Conservation (phyloP, 1,140 invertebrate genomes). For the Drosophila lowei region DNA sequence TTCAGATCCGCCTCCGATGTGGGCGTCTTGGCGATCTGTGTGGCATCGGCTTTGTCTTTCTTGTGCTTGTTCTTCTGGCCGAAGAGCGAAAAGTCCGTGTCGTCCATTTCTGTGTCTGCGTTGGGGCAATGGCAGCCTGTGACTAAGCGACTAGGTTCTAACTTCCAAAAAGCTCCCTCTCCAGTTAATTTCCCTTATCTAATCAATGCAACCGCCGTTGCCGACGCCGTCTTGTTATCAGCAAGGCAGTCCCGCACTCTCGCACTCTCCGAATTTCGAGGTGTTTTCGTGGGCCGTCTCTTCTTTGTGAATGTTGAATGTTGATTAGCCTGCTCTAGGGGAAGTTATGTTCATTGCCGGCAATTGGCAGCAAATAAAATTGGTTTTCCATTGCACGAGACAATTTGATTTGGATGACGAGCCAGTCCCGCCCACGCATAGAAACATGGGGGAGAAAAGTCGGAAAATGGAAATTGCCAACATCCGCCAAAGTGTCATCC, state of each 20-base stretch:
- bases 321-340: constrained; percentile 68
- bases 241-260: too few species aligned
- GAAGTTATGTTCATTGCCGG: constrained; percentile 60
- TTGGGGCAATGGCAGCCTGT: constrained; percentile 20
- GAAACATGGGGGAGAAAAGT: constrained; percentile 21
- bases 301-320: constrained; percentile 6
- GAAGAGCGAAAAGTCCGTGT: constrained; percentile 72
- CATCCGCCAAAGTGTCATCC: constrained; percentile 53
- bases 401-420: constrained; percentile 67
- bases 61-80: constrained; percentile 67
- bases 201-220: constrained; percentile 39
- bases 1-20: constrained; percentile 61
- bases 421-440: constrained; percentile 47
- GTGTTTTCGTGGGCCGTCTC: background rate
- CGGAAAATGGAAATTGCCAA: constrained; percentile 68
- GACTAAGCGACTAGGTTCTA: constrained; percentile 52
- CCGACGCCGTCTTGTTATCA: constrained; percentile 19
- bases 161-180: constrained; percentile 41
- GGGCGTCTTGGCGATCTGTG: constrained; percentile 55
- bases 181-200: constrained; percentile 25
- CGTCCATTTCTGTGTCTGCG: constrained; percentile 58
- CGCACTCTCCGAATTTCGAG: too few species aligned
- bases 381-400: constrained; percentile 53
- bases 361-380: constrained; percentile 66
- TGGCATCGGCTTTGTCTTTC: constrained; percentile 80